Conservation (phyloP, 2,888 invertebrate genomes). For the Cryptosula pallasiana region DNA sequence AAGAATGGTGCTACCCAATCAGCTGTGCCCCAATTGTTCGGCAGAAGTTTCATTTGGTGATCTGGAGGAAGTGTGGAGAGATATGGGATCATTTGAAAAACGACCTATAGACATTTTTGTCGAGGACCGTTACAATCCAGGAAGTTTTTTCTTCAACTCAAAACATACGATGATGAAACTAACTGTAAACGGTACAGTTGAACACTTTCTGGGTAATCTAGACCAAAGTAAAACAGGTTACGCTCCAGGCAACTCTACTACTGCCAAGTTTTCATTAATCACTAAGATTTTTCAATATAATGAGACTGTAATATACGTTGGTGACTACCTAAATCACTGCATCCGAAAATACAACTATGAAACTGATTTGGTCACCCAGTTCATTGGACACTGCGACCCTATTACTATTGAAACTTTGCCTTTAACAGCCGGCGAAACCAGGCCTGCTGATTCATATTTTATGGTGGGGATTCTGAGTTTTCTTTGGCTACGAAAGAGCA, state of each 20-base stretch:
- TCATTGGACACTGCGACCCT: background rate
- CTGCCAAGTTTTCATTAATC: background rate
- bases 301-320: background rate
- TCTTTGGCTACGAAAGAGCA: background rate
- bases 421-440: background rate
- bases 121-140: background rate
- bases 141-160: background rate
- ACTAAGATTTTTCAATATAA: background rate
- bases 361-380: background rate
- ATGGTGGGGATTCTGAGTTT: background rate
- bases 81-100: background rate
- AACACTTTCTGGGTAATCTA: background rate
- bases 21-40: background rate
- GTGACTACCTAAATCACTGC: slow-evolving; percentile 10
- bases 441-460: background rate
- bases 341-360: background rate
- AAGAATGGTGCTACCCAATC: background rate
- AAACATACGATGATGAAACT: background rate
- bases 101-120: slow-evolving; percentile 5
- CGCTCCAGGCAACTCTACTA: background rate
- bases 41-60: background rate
- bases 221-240: background rate
- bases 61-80: background rate
- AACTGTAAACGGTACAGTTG: background rate
- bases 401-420: background rate